phyloP scores from a whole-genome alignment of 2,113 vertebrate species.

The Vulpes ferrilata region DNA sequence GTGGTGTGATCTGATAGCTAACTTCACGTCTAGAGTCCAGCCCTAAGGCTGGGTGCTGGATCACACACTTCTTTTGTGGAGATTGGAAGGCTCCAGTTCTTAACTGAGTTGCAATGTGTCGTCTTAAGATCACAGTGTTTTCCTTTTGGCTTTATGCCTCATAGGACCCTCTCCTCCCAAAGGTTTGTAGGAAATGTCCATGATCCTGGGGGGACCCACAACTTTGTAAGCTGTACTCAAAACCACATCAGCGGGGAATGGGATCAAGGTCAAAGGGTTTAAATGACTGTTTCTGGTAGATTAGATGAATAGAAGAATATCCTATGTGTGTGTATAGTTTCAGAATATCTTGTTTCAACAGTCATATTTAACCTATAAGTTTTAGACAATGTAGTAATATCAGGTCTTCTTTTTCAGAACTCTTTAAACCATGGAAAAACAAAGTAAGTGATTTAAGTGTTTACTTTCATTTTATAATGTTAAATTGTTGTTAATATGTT shows the following conservation, averaged over 20 bases:
- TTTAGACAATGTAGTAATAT: neutral
- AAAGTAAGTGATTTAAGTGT: slow-evolving; percentile 58
- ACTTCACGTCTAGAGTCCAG: neutral
- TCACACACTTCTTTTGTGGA: neutral
- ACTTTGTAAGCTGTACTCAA: neutral
- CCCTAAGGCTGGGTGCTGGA: neutral
- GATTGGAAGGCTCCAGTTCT: neutral
- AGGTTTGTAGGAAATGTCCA: neutral
- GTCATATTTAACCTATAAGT: neutral
- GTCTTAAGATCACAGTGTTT: neutral
- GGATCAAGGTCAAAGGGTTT: neutral
- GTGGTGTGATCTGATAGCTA: neutral
- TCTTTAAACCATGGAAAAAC: slow-evolving; percentile 56
- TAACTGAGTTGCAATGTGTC: neutral
- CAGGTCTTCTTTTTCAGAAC: slow-evolving; percentile 65
- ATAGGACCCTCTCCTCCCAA: neutral
- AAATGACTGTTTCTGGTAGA: neutral
- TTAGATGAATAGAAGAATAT: neutral
- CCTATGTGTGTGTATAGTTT: neutral
- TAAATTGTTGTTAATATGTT: neutral
- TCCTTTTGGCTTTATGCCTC: neutral
- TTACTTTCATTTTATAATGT: neutral
- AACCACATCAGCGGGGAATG: neutral
- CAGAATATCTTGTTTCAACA: neutral
- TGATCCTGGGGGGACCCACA: neutral